A percentile compares a stretch with the other conserved stretches of the same genome.
These are phyloP conservation scores for Teleogryllus oceanicus DNA, from an alignment of 2,888 invertebrate species.

Conservation along the genomic window DNA sequence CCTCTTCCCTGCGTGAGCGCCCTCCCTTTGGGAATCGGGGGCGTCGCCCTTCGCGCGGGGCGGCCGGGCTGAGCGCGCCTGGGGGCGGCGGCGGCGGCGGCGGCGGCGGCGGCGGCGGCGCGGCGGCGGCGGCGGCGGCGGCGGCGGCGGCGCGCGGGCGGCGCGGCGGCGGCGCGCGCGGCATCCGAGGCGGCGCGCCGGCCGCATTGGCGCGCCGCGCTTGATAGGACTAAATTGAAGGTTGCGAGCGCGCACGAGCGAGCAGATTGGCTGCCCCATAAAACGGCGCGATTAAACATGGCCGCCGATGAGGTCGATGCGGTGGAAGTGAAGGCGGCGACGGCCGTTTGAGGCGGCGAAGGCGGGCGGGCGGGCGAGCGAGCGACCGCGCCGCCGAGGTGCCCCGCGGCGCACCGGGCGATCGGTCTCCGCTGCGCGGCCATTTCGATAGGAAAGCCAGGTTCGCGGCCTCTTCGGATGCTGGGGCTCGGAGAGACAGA, in stretches of 20 bases:
- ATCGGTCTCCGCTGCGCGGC: too few relatives aligned
- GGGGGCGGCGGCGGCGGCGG: neutral
- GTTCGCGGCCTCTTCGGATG: too few relatives aligned
- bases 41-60: too few relatives aligned
- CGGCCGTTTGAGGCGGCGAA: neutral
- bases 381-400: too few relatives aligned
- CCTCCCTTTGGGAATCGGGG: too few relatives aligned
- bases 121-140: neutral
- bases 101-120: neutral
- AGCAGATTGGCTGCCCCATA: constrained; percentile 18
- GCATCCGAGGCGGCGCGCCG: neutral
- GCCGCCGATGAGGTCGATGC: neutral
- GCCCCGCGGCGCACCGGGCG: too few relatives aligned
- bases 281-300: constrained; percentile 18
- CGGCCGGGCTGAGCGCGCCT: neutral
- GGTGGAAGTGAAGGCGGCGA: neutral
- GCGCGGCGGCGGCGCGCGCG: neutral
- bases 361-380: neutral
- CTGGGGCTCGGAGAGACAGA: too few relatives aligned
- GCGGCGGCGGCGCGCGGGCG: neutral
- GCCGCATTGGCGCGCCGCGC: constrained; percentile 1
- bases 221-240: constrained; percentile 18
- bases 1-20: too few relatives aligned
- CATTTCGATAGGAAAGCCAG: too few relatives aligned
- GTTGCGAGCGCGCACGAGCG: constrained; percentile 18